Conservation (phyloP, 2,113 vertebrate species). For the Oncorhynchus masou region DNA sequence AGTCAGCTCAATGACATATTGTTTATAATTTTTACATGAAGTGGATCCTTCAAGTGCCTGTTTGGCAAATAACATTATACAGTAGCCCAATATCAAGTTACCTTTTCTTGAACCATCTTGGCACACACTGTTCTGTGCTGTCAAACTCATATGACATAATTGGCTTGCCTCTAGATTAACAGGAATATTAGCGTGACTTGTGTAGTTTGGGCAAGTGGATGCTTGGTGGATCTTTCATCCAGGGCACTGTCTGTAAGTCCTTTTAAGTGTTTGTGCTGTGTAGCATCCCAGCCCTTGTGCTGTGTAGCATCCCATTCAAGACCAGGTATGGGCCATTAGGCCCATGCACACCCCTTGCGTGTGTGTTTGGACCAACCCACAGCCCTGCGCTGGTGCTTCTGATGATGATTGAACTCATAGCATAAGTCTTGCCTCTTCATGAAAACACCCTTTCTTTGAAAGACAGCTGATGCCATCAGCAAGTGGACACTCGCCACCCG, state of each 20-base stretch:
- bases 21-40: too few species aligned
- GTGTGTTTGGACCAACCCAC: background rate
- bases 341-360: background rate
- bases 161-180: too few species aligned
- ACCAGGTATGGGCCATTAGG: conserved; percentile 22
- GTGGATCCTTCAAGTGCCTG: too few species aligned
- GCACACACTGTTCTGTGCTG: too few species aligned
- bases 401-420: too few species aligned
- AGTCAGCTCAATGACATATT: too few species aligned
- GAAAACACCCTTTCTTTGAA: too few species aligned
- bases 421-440: too few species aligned
- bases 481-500: too few species aligned
- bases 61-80: conserved; percentile 6
- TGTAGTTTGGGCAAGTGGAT: background rate
- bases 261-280: conserved; percentile 27
- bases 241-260: background rate
- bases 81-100: background rate
- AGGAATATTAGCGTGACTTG: background rate
- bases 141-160: too few species aligned
- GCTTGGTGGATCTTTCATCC: background rate
- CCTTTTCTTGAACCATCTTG: too few species aligned
- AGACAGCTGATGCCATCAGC: background rate
- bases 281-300: conserved; percentile 10
- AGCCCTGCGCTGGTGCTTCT: too few species aligned
- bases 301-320: conserved; percentile 2